phyloP scores from a whole-genome alignment of 2,797 vertebrate species.

The Melanotaenia pygmaea region DNA sequence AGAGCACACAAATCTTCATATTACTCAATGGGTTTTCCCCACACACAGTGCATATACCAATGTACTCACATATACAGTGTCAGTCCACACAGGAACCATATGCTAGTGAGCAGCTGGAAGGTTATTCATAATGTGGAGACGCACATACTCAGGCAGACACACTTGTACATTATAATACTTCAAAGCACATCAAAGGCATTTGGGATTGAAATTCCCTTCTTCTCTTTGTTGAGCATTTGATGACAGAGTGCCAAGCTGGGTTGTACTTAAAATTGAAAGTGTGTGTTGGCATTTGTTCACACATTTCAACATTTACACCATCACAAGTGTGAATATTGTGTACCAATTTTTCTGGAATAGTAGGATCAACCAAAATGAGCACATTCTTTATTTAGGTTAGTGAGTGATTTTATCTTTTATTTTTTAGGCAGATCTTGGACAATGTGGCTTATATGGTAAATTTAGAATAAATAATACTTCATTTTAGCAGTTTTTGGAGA shows the following conservation, averaged over 20 bases:
- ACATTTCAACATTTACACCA: constrained; percentile 54
- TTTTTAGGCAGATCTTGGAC: neutral
- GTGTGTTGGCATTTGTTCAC: constrained; percentile 62
- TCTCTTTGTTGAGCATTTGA: constrained; percentile 64
- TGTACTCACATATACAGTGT: constrained; percentile 34
- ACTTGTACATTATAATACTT: constrained; percentile 59
- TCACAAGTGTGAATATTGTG: constrained; percentile 56
- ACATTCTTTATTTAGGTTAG: constrained; percentile 36
- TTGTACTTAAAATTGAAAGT: constrained; percentile 62
- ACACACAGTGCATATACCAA: constrained; percentile 27
- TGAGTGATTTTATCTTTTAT: neutral
- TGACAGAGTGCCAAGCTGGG: constrained; percentile 50
- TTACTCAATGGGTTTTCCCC: constrained; percentile 49
- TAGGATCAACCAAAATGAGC: constrained; percentile 49
- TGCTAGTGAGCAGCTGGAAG: constrained; percentile 71
- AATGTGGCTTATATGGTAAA: neutral
- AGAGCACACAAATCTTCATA: constrained; percentile 19
- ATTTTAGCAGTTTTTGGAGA: too few species aligned
- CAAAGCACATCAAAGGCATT: constrained; percentile 70
- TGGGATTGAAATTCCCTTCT: constrained; percentile 61
- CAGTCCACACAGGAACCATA: constrained; percentile 58
- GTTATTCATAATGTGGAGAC: constrained; percentile 46
- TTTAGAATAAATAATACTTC: too few species aligned
- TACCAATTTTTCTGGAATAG: constrained; percentile 55
- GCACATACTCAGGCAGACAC: constrained; percentile 39